phyloP scores from a whole-genome alignment of 2,797 vertebrate genomes.

The Cheirogaleus major region DNA sequence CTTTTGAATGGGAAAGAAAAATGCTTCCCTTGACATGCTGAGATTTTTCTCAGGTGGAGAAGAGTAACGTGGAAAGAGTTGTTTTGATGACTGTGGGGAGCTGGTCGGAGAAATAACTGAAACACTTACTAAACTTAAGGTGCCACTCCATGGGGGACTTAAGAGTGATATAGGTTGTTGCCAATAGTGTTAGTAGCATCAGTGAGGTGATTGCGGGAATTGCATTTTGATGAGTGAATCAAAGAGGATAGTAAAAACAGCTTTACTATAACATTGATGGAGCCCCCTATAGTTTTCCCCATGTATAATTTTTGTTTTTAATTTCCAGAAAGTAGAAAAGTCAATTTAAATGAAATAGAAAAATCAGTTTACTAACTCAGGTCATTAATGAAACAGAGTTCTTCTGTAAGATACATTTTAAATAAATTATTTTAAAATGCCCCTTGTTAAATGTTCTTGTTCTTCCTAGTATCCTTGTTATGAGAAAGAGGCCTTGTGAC shows the following conservation, averaged over 20 bases:
- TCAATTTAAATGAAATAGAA: not conserved
- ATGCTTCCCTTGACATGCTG: not conserved
- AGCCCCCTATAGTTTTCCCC: not conserved
- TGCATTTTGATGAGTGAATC: not conserved
- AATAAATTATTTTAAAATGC: not conserved
- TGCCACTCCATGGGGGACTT: not conserved
- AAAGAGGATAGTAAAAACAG: not conserved
- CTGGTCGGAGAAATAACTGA: not conserved
- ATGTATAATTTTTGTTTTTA: not conserved
- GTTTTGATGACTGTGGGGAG: not conserved
- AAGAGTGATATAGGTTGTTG: not conserved
- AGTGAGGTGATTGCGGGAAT: not conserved
- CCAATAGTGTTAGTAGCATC: not conserved
- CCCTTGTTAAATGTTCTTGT: not conserved
- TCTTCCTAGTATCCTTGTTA: not conserved
- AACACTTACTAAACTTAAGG: not conserved
- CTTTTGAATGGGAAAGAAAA: not conserved
- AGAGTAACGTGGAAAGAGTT: not conserved
- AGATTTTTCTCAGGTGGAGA: not conserved
- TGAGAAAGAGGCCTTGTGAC: not conserved
- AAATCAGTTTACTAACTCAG: not conserved
- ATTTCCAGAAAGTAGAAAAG: not conserved
- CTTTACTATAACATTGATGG: not conserved
- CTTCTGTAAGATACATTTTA: not conserved
- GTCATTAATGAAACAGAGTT: not conserved